Evolutionary conservation across 2,113 vertebrate genomes (phyloP).

Genomic region (Cairina moschata): DNA sequence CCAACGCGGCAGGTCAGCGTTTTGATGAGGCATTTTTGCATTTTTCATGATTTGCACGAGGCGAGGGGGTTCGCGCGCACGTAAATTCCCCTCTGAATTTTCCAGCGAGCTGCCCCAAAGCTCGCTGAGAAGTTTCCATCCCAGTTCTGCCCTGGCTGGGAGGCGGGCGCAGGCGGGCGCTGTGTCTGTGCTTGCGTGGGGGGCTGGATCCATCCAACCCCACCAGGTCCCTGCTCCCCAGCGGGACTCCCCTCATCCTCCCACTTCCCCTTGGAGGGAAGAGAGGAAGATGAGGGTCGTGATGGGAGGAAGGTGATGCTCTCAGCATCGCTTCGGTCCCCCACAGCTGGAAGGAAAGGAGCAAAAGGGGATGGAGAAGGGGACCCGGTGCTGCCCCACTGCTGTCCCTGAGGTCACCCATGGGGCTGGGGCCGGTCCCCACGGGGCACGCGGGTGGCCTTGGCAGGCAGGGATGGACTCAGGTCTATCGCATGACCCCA

Average conservation of each 20-base stretch:
- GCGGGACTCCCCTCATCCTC: accelerated
- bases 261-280: neutral
- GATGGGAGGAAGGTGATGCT: neutral
- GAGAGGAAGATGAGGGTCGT: neutral
- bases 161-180: accelerated
- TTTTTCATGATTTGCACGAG: neutral
- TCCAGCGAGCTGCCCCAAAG: accelerated
- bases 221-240: accelerated
- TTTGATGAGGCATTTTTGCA: accelerated
- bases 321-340: accelerated
- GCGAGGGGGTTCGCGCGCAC: accelerated
- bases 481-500: accelerated
- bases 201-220: neutral
- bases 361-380: neutral
- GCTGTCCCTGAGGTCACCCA: neutral
- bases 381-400: neutral
- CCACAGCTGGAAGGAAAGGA: neutral
- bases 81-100: neutral
- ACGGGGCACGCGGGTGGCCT: accelerated
- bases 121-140: neutral
- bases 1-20: accelerated
- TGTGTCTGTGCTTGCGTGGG: accelerated
- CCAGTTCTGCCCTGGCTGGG: neutral
- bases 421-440: neutral
- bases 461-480: neutral